Base-by-base conservation (phyloP, 2,113 vertebrate genomes). In the Forbesichthys agassizii region DNA sequence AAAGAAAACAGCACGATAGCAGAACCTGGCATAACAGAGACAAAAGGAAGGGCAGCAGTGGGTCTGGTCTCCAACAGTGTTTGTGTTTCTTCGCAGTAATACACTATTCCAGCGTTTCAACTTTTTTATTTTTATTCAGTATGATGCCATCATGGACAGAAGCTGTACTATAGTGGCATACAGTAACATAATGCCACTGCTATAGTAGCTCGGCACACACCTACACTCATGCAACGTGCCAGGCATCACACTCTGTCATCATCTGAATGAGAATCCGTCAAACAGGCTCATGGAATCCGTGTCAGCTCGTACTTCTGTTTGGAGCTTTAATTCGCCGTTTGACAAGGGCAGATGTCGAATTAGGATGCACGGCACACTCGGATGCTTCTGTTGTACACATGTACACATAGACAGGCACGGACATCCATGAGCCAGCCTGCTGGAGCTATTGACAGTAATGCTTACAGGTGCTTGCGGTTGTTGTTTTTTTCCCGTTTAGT, bases 41-140 rank as follows among this genome's bases (percentile, higher is more conserved):
- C 52, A 52, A 56, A 18, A 47, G 69, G 61, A 79, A 81, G 82
- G 89, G 73, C 79, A 87, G 83, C n/a, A 74, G 48, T 10, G 12
- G 82, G 74, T 75, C 85, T 78, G 69, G 66, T 59, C 75, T 86
- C 81, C 79, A 57, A 69, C 88, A 67, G 75, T 75, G 75, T 83
- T 84, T 79, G 81, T 73, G 77, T 84, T 84, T 81, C 71, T 80
- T 83, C 84, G 68, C 77, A 73, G 75, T 81, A 79, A 65, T 71
- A 64, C 67, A 74, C 82, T 77, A 82, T 83, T 73, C 20, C 81
- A 84, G 85, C 79, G 64, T 65, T 65, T 65, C 76, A 49, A 74
- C 74, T 81, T 77, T 77, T 82, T 69, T 61, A 78, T 71, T 72
- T 69, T 69, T 53, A 48, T 74, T 79, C 62, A 13, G 42, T 65